Base-by-base conservation (phyloP, 2,888 invertebrate species). In the Agapetus fuscipes region DNA sequence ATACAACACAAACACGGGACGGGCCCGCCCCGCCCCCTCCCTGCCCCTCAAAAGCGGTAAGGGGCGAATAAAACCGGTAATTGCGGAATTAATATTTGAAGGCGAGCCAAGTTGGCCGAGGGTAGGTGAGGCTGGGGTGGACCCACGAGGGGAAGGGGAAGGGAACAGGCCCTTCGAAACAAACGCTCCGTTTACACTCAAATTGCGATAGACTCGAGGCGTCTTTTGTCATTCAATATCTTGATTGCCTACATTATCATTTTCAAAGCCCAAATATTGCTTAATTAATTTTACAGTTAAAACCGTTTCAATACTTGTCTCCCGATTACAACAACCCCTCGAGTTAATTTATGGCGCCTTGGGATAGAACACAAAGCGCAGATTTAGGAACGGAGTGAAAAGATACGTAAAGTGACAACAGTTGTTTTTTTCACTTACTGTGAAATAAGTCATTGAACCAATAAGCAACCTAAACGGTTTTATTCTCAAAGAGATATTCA, bases 21-120 rank as follows among this genome's bases (percentile, higher is more conserved):
- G 17, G n/a, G 10, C 7, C 3, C 10, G 9, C 20, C 7, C 3
- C 10, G 9, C 3, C 11, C 15, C 25, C 34, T 31, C 35, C 17
- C 24, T 20, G 35, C 36, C 20, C 30, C 14, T 15, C 36, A 33
- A 43, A 40, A 32, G 36, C 43, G 33, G 39, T 30, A 39, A 43
- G 50, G 51, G 52, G 49, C 54, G 58, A 59, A 60, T 58, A 55
- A 58, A 57, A 56, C 60, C 59, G 57, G 62, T 61, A 60, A 61
- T 62, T 61, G 61, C 58, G 53, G 57, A 60, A 60, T 62, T 61
- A 62, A 61, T 62, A 61, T 60, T 62, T 62, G 59, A 61, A 57
- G 56, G 54, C 53, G 52, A 54, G 56, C 55, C 53, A 53, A 52
- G 39, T 48, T 43, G 37, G 16, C 40, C 38, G 32, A 34, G 27